Evolutionary conservation across 2,113 vertebrate genomes (phyloP), one percentile per base, ranked within the genome.

Genomic region (Larimichthys polyactis): DNA sequence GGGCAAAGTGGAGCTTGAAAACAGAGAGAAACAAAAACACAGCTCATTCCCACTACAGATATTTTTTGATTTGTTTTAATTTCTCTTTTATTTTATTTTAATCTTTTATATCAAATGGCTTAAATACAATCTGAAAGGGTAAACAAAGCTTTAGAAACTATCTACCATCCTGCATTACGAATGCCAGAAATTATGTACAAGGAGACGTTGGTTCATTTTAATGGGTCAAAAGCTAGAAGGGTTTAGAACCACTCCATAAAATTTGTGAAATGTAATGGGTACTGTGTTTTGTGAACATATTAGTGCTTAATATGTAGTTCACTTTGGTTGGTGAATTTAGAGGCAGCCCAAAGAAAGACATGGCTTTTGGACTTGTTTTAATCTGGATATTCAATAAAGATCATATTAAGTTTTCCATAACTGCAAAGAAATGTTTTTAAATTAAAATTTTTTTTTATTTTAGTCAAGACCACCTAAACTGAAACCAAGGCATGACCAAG

Each of bases 1-100:
- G 36, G 60, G 43, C 16, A 51, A 76, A 29, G 63, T 44, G 57
- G 62, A 88, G 52, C 67, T 86, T 27, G 20, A 85, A 75, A 83
- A 57, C 68, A 71, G 54, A 77, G 73, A 74, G 14, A 24, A 20
- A 11, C 66, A 86, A 51, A 86, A 40, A 43, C 59, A 84, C 22
- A 68, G 27, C 20, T 60, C 16, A 67, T 57, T 64, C 40, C 52
- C 14, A 15, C 3, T 20, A 9, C 24, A 76, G 48, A 57, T 63
- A 51, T 36, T 65, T 29, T 59, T 20, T 48, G 20, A 32, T 49
- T 43, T 24, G 14, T 67, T 17, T n/a, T n/a, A 11, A 17, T 54
- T 22, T 15, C n/a, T 46, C 16, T 11, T 4, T 43, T 36, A 46
- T 4, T 69, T 46, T 27, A 27, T 52, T 3, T 36, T 59, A 3